phyloP scores from a whole-genome alignment of 2,113 vertebrate species.

The Ochotona princeps region DNA sequence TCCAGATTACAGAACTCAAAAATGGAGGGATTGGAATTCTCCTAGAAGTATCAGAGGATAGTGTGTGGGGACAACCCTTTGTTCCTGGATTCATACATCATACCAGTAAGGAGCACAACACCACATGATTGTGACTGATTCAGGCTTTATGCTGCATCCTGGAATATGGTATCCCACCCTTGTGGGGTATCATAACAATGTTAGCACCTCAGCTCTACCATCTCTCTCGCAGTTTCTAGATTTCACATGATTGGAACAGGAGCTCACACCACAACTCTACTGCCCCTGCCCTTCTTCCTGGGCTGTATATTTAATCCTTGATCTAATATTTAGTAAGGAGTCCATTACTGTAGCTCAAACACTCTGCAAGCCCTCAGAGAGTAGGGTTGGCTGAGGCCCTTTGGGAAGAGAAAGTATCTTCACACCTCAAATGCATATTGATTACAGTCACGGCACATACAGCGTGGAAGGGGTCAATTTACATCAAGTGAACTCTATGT shows the following conservation, averaged over 20 bases:
- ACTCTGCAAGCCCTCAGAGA: neutral
- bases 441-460: neutral
- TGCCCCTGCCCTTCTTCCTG: neutral
- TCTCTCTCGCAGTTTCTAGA: neutral
- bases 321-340: neutral
- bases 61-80: neutral
- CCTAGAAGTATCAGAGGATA: neutral
- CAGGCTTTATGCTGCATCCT: neutral
- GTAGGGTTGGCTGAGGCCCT: neutral
- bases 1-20: neutral
- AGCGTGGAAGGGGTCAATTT: neutral
- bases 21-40: neutral
- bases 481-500: neutral
- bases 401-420: neutral
- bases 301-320: neutral
- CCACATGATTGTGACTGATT: neutral
- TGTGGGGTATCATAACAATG: neutral
- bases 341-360: neutral
- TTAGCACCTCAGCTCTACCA: neutral
- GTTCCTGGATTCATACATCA: neutral
- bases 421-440: neutral
- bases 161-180: neutral
- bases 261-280: too few relatives aligned
- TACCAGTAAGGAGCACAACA: neutral
- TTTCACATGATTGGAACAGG: neutral